Evolutionary conservation across 2,888 invertebrate genomes (phyloP).

Genomic region (Hypsopygia costalis): DNA sequence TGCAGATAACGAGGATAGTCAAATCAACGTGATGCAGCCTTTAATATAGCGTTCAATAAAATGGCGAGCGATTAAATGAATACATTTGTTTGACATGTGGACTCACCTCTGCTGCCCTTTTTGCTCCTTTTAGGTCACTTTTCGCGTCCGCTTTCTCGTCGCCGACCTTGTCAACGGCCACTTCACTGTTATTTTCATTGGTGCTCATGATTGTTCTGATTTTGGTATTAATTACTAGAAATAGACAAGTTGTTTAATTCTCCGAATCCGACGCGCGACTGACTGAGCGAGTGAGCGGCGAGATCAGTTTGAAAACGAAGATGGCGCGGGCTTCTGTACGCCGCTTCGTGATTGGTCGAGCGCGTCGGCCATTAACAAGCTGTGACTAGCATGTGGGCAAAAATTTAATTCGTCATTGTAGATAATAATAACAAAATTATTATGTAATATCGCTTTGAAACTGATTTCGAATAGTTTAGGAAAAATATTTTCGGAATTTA

Average conservation of each 20-base stretch:
- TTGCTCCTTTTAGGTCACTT: constrained; percentile 92
- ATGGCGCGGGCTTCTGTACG: constrained; percentile 85
- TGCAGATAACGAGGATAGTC: constrained; percentile 20
- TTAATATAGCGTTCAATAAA: constrained; percentile 66
- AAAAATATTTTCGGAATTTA: constrained; percentile 4
- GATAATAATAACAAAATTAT: constrained; percentile 9
- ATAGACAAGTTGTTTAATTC: constrained; percentile 71
- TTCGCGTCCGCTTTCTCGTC: constrained; percentile 89
- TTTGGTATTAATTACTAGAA: constrained; percentile 66
- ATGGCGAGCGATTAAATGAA: constrained; percentile 76
- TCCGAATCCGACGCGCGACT: constrained; percentile 85
- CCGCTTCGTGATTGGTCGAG: constrained; percentile 59
- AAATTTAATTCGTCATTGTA: constrained; percentile 27
- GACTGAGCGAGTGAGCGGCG: constrained; percentile 82
- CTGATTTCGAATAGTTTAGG: constrained; percentile 13
- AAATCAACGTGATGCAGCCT: constrained; percentile 33
- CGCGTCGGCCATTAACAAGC: constrained; percentile 57
- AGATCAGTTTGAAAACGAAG: constrained; percentile 90
- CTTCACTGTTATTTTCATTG: constrained; percentile 90
- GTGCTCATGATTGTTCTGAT: constrained; percentile 77
- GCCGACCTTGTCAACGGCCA: constrained; percentile 91
- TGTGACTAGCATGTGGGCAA: constrained; percentile 61
- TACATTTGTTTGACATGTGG: constrained; percentile 73
- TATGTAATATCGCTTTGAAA: constrained; percentile 37
- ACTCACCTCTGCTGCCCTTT: constrained; percentile 94